phyloP scores from a whole-genome alignment of 2,888 invertebrate species.

The Leptarthrus brevirostris region DNA sequence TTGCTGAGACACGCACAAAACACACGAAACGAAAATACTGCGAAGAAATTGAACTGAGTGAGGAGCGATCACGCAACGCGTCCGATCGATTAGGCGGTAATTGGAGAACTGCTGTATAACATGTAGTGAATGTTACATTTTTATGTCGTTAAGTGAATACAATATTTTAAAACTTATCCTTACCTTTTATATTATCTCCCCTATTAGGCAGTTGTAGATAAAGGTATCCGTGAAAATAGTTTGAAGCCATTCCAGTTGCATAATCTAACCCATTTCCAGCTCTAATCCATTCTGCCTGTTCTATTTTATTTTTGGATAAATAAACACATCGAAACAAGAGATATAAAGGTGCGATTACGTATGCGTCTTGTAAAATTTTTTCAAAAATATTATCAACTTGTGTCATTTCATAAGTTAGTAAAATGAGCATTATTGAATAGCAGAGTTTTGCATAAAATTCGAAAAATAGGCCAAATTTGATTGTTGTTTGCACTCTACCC shows the following conservation, averaged over 20 bases:
- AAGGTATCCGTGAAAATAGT: conserved; percentile 63
- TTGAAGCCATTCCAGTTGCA: conserved; percentile 63
- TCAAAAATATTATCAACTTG: background rate
- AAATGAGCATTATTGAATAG: too few species aligned
- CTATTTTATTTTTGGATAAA: conserved; percentile 56
- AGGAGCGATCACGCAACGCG: too few species aligned
- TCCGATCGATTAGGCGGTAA: too few species aligned
- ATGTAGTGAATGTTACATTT: too few species aligned
- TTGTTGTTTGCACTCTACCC: background rate
- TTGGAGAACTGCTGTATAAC: too few species aligned
- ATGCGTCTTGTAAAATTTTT: background rate
- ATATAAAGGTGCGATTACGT: background rate
- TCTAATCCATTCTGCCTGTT: conserved; percentile 59
- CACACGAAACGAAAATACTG: too few species aligned
- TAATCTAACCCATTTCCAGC: conserved; percentile 61
- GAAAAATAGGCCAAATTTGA: background rate
- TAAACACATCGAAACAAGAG: conserved; percentile 33
- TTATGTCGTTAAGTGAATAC: too few species aligned
- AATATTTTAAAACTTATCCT: too few species aligned
- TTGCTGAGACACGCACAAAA: too few species aligned
- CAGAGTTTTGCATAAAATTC: background rate
- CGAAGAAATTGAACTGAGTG: too few species aligned
- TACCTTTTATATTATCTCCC: conserved; percentile 50
- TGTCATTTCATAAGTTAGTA: too few species aligned
- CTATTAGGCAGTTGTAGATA: conserved; percentile 59